Conservation (phyloP, 2,797 vertebrate genomes). For the Tamandua tetradactyla region DNA sequence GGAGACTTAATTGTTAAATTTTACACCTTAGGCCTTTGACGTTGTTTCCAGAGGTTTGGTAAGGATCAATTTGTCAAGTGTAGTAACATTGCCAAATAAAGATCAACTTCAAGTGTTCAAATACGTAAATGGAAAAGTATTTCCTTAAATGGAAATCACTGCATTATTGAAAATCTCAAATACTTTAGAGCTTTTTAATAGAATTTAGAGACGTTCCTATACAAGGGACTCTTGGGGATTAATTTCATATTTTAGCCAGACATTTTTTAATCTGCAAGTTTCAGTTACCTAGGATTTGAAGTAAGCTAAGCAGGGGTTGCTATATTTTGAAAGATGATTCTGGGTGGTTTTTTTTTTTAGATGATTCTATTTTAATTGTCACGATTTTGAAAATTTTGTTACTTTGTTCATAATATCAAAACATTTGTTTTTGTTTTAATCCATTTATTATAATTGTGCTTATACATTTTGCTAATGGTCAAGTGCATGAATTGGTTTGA, state of each 20-base stretch:
- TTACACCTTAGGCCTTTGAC: neutral
- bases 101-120: neutral
- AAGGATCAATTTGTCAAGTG: neutral
- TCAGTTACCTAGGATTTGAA: slow-evolving; percentile 35
- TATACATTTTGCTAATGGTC: neutral
- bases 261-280: slow-evolving; percentile 29
- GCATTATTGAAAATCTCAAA: neutral
- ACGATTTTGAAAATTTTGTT: slow-evolving; percentile 14
- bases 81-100: neutral
- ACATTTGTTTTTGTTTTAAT: slow-evolving; percentile 17
- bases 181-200: neutral
- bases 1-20: neutral
- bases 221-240: neutral
- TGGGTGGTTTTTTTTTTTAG: no score
- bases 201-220: neutral
- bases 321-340: neutral
- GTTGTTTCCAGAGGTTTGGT: no score
- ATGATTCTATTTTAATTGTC: no score
- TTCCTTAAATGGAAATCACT: neutral
- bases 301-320: slow-evolving; percentile 1
- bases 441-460: neutral
- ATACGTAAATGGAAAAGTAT: neutral
- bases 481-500: neutral
- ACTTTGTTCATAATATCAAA: slow-evolving; percentile 1
- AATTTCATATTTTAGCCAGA: neutral